Conservation (phyloP, 2,113 vertebrate species). For the Tetrao urogallus region DNA sequence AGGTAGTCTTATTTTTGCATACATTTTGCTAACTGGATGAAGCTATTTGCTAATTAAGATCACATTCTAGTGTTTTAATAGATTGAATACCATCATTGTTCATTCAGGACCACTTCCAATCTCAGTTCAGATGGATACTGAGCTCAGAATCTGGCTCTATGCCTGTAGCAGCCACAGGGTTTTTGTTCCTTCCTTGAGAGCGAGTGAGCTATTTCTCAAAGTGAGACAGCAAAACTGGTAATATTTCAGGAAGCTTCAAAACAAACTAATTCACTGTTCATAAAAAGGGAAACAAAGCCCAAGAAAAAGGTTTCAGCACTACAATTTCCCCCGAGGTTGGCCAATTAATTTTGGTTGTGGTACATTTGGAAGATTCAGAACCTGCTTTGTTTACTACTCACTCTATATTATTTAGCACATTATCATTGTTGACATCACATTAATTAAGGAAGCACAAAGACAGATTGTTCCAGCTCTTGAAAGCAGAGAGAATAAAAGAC, state of each 20-base stretch:
- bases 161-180: background rate
- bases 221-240: background rate
- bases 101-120: background rate
- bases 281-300: conserved; percentile 42
- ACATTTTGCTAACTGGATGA: background rate
- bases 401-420: conserved; percentile 58
- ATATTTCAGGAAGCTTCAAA: conserved; percentile 34
- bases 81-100: conserved; percentile 1
- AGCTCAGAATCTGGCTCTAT: background rate
- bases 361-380: conserved; percentile 46
- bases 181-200: background rate
- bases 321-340: conserved; percentile 8
- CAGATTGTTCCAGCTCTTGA: conserved; percentile 62
- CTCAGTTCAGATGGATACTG: background rate
- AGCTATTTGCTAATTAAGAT: background rate
- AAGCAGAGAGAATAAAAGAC: conserved; percentile 56
- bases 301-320: background rate
- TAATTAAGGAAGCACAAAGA: conserved; percentile 63
- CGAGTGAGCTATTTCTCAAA: background rate
- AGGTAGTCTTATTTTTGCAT: background rate
- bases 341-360: conserved; percentile 44
- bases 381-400: conserved; percentile 61
- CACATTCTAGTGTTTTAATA: background rate
- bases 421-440: conserved; percentile 64
- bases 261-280: conserved; percentile 35